Base-by-base conservation (phyloP, 64 coral and sea anemone genomes). In the Actinia tenebrosa region DNA sequence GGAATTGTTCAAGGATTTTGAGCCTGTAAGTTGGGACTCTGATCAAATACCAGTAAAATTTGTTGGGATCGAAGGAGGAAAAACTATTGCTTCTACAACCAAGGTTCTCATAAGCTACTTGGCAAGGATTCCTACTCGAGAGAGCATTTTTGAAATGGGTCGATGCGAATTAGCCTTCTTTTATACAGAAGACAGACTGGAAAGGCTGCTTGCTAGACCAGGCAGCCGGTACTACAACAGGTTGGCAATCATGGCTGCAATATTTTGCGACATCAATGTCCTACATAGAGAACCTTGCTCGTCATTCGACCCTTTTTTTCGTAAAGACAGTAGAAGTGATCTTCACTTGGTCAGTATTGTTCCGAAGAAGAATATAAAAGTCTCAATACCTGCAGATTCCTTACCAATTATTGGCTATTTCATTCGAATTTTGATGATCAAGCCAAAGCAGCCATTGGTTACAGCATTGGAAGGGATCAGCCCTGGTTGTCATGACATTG, bases 101-200 rank as follows among this genome's bases (percentile, higher is more conserved):
- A 92, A 92, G 56, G 82, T 88, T 43, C 53, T 96, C n/a, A 90
- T 96, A 42, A 89, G 91, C 15, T 89, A 96, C 53, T 81, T 89
- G 30, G 77, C 86, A 63, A 58, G 88, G 83, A 83, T 96, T 53
- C 53, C 78, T 10, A 80, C 82, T 42, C 79, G 63, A 80, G 92
- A 93, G 42, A 92, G 94, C 2, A 93, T 99, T 42, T 99, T 99
- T 86, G 88, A 92, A 44, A 92, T 88, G 82, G 97, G 97, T 10
- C 82, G 97, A 61, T 92, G 91, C 56, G 90, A 99, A 56, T 44
- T 99, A 52, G 86, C 79, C 3, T 93, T 99, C 87, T 95, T 99
- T 71, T 99, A 91, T 71, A 84, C 93, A 42, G 37, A 93, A 50
- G 90, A 95, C 59, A 90, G 97, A 77, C 87, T 93, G 9, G 45